phyloP scores from a whole-genome alignment of 92 coral and sea anemone genomes.

The Meandrina meandrites region DNA sequence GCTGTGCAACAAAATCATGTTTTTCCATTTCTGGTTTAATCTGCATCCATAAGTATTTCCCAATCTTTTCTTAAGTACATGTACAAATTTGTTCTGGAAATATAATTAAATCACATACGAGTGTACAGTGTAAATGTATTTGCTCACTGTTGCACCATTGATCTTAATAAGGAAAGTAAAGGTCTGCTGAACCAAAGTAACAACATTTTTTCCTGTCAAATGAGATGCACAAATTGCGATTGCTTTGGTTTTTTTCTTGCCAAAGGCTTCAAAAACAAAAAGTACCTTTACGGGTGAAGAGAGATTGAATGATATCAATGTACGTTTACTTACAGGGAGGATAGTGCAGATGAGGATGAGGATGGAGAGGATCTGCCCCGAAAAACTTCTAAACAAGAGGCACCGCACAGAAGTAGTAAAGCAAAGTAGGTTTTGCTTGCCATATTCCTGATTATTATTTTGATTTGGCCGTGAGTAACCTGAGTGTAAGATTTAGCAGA shows the following conservation, averaged over 20 bases:
- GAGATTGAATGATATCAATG: neutral
- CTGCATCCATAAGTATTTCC: neutral
- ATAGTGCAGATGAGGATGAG: constrained; percentile 26
- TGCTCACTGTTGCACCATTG: too few species aligned
- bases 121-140: too few species aligned
- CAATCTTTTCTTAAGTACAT: neutral
- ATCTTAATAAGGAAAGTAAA: too few species aligned
- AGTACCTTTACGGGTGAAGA: neutral
- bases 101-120: too few species aligned
- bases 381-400: neutral
- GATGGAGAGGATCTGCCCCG: constrained; percentile 28
- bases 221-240: neutral
- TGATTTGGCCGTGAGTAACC: neutral
- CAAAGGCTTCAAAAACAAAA: too few species aligned
- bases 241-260: neutral
- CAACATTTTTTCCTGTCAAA: neutral
- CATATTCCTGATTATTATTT: neutral
- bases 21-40: neutral
- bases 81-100: neutral
- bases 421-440: constrained; percentile 19
- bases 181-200: too few species aligned
- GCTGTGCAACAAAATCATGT: neutral
- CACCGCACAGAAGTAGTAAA: neutral
- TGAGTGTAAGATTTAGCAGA: neutral
- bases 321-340: neutral